Conservation (phyloP, 1,140 invertebrate species). For the Pseudomyrmex flavicornis region DNA sequence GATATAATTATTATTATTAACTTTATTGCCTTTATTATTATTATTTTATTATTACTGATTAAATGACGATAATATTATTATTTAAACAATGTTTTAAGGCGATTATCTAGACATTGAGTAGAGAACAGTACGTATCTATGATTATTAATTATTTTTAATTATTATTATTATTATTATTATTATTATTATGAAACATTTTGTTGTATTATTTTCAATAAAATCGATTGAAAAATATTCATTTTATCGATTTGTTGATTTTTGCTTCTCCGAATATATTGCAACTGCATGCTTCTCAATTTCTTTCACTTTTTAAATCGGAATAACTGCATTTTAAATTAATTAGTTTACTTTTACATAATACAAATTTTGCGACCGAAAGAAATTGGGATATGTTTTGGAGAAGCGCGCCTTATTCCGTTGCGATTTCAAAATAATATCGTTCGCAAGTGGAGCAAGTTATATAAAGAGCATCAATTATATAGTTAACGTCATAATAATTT, state of each 20-base stretch:
- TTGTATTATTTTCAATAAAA: constrained; percentile 86
- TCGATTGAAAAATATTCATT: constrained; percentile 83
- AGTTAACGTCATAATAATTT: not conserved
- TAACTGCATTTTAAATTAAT: not conserved
- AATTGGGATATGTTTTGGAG: constrained; percentile 50
- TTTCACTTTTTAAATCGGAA: constrained; percentile 29
- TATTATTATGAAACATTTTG: constrained; percentile 84
- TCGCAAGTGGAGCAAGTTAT: constrained; percentile 16
- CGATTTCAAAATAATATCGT: constrained; percentile 37
- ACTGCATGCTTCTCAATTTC: constrained; percentile 45
- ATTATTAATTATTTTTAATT: constrained; percentile 85
- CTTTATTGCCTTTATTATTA: constrained; percentile 81
- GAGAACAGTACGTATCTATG: constrained; percentile 84
- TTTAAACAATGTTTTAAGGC: constrained; percentile 84
- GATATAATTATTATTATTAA: constrained; percentile 82
- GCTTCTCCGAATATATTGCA: constrained; percentile 53
- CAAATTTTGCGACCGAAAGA: constrained; percentile 38
- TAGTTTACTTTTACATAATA: not conserved
- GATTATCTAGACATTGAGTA: constrained; percentile 84
- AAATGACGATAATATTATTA: constrained; percentile 81
- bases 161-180: constrained; percentile 81
- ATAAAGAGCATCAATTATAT: not conserved
- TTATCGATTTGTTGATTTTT: constrained; percentile 67
- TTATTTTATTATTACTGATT: constrained; percentile 75
- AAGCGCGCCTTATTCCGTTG: constrained; percentile 36